Percentiles rank a stretch among this genome's conserved stretches.
phyloP scores from a whole-genome alignment of 2,113 vertebrate species.

The Brachyhypopomus occidentalis region DNA sequence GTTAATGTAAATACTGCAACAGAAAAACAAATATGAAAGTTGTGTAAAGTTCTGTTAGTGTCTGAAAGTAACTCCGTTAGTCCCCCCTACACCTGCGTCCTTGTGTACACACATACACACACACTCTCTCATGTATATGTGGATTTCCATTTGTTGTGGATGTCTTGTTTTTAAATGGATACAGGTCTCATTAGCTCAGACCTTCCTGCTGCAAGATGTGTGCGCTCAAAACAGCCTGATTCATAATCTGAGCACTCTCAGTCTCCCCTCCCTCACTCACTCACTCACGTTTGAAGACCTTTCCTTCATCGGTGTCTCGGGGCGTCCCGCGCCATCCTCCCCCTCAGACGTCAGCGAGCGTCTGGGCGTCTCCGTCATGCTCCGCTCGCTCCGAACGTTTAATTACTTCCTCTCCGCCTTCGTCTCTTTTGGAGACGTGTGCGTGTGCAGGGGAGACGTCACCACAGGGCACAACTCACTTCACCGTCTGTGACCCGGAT shows the following conservation, averaged over 20 bases:
- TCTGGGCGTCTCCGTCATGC: slow-evolving; percentile 76
- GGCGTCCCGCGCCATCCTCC: slow-evolving; percentile 44
- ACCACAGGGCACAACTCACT: slow-evolving; percentile 36
- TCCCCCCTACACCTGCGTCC: too few relatives aligned
- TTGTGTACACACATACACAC: too few relatives aligned
- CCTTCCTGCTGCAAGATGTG: too few relatives aligned
- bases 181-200: too few relatives aligned
- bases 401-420: slow-evolving; percentile 70
- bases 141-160: too few relatives aligned
- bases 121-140: too few relatives aligned
- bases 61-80: too few relatives aligned
- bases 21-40: too few relatives aligned
- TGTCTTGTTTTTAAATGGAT: too few relatives aligned
- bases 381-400: slow-evolving; percentile 68
- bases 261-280: slow-evolving; percentile 51
- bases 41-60: too few relatives aligned
- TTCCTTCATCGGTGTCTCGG: neutral
- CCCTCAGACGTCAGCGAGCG: slow-evolving; percentile 72
- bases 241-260: neutral
- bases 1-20: too few relatives aligned
- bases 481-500: neutral
- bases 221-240: too few relatives aligned
- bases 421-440: slow-evolving; percentile 22
- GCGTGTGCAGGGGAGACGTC: neutral
- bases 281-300: neutral